phyloP scores from a whole-genome alignment of 2,797 vertebrate genomes.

The Tapirus indicus region DNA sequence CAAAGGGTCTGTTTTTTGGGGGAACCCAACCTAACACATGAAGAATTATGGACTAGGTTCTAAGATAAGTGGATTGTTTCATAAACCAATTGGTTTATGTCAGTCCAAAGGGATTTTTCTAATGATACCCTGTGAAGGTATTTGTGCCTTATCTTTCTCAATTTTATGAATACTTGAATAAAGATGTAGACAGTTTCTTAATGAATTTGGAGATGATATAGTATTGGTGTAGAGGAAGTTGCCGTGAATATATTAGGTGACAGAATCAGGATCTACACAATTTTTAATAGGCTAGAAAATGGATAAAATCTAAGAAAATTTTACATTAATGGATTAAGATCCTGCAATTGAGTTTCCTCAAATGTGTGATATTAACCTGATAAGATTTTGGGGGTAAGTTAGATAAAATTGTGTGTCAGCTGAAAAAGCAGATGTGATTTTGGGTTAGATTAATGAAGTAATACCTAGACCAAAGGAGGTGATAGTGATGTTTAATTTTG shows the following conservation, averaged over 20 bases:
- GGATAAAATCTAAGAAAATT: neutral
- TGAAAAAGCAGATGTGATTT: constrained; percentile 11
- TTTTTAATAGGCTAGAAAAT: neutral
- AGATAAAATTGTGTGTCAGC: neutral
- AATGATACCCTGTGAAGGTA: neutral
- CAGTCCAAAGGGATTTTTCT: neutral
- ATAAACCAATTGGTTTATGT: neutral
- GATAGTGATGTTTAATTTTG: constrained; percentile 23
- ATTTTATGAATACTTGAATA: neutral
- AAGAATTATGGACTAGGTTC: neutral
- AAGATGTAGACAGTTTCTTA: neutral
- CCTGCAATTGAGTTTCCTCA: neutral
- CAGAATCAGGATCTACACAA: neutral
- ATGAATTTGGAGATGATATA: neutral
- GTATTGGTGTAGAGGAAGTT: neutral
- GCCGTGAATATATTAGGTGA: neutral
- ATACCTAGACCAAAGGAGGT: neutral
- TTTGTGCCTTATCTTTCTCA: constrained; percentile 24
- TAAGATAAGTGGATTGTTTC: neutral
- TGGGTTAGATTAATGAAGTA: neutral
- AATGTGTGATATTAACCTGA: neutral
- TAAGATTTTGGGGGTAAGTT: neutral
- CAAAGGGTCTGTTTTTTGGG: neutral
- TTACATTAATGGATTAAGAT: neutral
- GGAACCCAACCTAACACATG: neutral